Conservation (phyloP, 37 sponge, comb jelly and placozoan species). For the Dysidea cf. avara region DNA sequence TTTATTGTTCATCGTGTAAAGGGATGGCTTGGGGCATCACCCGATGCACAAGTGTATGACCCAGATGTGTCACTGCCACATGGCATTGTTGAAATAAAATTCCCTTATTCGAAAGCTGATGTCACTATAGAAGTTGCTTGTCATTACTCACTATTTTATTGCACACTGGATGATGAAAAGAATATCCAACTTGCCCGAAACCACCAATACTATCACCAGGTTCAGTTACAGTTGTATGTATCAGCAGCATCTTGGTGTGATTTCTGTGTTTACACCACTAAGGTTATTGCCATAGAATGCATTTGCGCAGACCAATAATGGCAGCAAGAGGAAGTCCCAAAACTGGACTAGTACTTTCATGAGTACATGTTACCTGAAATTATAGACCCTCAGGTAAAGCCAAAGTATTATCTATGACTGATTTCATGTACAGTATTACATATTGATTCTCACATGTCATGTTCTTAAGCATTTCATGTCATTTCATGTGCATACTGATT, state of each 20-base stretch:
- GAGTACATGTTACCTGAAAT: constrained; percentile 40
- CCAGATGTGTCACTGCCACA: not conserved
- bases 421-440: not conserved
- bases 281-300: constrained; percentile 39
- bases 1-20: constrained; percentile 15
- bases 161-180: not conserved
- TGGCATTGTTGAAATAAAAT: constrained; percentile 54
- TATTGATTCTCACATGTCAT: no score
- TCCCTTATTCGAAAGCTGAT: constrained; percentile 40
- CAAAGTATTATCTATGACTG: constrained; percentile 14
- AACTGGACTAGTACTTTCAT: constrained; percentile 29
- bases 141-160: constrained; percentile 22
- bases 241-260: constrained; percentile 55
- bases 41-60: constrained; percentile 30
- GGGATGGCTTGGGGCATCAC: constrained; percentile 31
- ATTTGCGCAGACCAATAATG: constrained; percentile 24
- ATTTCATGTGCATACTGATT: no score
- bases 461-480: no score
- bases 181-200: constrained; percentile 7
- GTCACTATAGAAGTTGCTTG: constrained; percentile 41
- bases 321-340: constrained; percentile 7
- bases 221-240: no score
- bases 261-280: constrained; percentile 4
- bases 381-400: constrained; percentile 10
- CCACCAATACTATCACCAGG: constrained; percentile 60